Evolutionary conservation across 2,888 invertebrate genomes (phyloP).

Genomic region (Lomographa bimaculata): DNA sequence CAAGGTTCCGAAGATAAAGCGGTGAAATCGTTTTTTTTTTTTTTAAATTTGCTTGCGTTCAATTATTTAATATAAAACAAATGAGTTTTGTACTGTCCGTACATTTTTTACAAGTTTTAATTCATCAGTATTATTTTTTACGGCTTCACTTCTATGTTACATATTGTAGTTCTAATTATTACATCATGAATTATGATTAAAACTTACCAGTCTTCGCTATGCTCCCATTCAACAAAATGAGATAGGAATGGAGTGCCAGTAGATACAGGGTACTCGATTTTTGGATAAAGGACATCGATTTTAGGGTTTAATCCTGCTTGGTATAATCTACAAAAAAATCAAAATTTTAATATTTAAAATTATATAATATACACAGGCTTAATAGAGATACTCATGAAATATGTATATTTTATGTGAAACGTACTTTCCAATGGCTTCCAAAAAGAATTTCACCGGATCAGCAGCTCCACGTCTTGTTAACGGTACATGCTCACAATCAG

Average conservation of each 20-base stretch:
- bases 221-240: constrained; percentile 91
- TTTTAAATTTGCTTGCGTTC: too few relatives aligned
- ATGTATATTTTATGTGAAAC: constrained; percentile 29
- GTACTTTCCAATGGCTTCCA: constrained; percentile 85
- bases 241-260: constrained; percentile 91
- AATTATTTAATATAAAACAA: too few relatives aligned
- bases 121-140: too few relatives aligned
- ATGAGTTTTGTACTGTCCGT: too few relatives aligned
- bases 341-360: neutral
- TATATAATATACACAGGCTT: neutral
- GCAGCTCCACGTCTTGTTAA: constrained; percentile 83
- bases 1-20: too few relatives aligned
- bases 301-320: constrained; percentile 87
- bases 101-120: too few relatives aligned
- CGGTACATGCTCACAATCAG: constrained; percentile 85
- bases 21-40: too few relatives aligned
- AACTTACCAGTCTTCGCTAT: constrained; percentile 85
- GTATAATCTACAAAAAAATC: constrained; percentile 83
- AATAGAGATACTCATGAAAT: neutral
- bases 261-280: constrained; percentile 89
- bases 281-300: constrained; percentile 87
- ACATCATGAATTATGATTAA: too few relatives aligned
- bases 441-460: constrained; percentile 80
- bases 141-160: too few relatives aligned
- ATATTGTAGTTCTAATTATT: too few relatives aligned